Conservation (phyloP, 53 echinoderm and acorn worm genomes). For the Arbacia lixula region DNA sequence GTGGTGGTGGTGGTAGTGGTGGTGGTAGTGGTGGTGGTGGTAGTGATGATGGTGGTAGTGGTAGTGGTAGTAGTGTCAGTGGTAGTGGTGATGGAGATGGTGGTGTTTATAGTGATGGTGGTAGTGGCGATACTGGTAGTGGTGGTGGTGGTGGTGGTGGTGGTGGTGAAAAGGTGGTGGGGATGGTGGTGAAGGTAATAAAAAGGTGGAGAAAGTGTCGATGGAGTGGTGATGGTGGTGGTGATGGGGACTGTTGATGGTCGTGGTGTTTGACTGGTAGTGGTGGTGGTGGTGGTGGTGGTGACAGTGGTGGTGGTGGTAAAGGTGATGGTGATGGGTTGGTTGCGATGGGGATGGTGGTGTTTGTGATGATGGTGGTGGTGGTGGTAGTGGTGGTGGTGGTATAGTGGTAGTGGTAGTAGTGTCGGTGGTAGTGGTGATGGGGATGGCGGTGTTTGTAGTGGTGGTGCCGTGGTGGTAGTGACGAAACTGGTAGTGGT, state of each 20-base stretch:
- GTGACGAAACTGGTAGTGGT: neutral
- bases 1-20: neutral
- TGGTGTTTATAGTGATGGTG: neutral
- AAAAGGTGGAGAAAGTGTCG: neutral
- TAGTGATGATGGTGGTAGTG: neutral
- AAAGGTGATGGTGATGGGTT: neutral
- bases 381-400: neutral
- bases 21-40: neutral
- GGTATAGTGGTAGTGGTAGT: neutral
- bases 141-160: neutral
- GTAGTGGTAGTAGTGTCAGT: neutral
- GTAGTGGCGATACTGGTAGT: neutral
- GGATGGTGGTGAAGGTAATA: neutral
- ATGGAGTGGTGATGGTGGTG: neutral
- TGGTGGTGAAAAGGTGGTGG: neutral
- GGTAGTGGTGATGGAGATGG: neutral
- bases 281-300: neutral
- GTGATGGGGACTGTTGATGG: neutral
- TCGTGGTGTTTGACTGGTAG: neutral
- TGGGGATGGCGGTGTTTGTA: neutral
- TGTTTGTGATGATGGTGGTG: neutral
- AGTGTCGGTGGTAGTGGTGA: neutral
- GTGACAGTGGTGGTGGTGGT: neutral
- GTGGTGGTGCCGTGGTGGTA: neutral
- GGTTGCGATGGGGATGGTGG: neutral